These are phyloP conservation scores for Eubasilissa regina DNA, from an alignment of 1,140 invertebrate genomes.

Conservation along the genomic window DNA sequence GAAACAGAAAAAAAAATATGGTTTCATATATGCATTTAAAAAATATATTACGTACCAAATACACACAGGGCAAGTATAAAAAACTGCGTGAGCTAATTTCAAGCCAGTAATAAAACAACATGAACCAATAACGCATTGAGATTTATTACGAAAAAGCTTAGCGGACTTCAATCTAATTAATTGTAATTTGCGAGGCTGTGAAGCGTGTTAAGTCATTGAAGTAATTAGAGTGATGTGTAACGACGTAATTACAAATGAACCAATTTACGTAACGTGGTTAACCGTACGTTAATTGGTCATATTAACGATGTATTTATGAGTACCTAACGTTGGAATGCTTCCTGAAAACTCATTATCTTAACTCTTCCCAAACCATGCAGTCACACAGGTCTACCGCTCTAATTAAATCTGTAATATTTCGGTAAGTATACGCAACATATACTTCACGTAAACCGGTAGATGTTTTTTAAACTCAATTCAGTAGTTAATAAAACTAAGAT, in stretches of 20 bases:
- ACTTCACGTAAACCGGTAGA: no score
- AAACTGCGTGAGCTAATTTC: no score
- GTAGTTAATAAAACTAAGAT: no score
- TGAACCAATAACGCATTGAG: not conserved
- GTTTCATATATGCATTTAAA: no score
- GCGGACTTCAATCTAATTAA: conserved; percentile 2
- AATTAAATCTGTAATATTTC: no score
- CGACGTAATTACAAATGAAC: conserved; percentile 1
- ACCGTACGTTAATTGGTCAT: not conserved
- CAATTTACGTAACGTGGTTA: not conserved
- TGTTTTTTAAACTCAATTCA: no score
- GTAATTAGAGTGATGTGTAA: conserved; percentile 13
- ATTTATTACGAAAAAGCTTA: conserved; percentile 8
- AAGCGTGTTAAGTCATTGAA: not conserved
- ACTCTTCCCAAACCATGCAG: no score
- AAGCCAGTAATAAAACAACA: not conserved
- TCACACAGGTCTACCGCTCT: no score
- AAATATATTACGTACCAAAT: not conserved
- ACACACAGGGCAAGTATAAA: not conserved
- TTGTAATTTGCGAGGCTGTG: conserved; percentile 2
- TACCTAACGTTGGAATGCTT: not conserved
- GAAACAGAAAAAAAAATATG: no score
- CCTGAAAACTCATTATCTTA: no score
- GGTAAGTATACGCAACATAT: no score
- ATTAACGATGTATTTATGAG: conserved; percentile 9